Conservation (phyloP, 92 coral and sea anemone species). For the Zoanthus gigantus region DNA sequence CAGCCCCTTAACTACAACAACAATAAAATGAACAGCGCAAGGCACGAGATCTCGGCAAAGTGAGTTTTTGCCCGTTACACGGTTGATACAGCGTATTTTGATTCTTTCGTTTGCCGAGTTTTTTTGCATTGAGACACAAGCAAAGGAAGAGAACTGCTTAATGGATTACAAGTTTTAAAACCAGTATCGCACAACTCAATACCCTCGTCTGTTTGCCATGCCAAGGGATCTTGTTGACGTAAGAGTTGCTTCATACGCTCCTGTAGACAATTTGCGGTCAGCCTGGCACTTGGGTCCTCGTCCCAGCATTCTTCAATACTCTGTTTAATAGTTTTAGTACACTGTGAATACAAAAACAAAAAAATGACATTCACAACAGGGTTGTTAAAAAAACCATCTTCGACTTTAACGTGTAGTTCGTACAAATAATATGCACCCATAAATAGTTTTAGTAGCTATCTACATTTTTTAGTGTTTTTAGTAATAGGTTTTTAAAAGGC, state of each 20-base stretch:
- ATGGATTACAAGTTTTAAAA: neutral
- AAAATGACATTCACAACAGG: too few relatives aligned
- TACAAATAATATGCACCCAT: too few relatives aligned
- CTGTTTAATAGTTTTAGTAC: neutral
- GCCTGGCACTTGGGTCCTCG: slow-evolving; percentile 89
- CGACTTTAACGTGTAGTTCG: too few relatives aligned
- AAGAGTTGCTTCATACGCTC: slow-evolving; percentile 59
- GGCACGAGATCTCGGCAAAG: too few relatives aligned
- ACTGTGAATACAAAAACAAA: neutral
- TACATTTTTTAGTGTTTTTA: too few relatives aligned
- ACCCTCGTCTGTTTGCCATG: neutral
- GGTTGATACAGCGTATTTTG: neutral
- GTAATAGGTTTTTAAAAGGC: too few relatives aligned
- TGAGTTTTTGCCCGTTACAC: neutral
- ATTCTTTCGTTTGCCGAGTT: neutral
- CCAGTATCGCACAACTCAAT: neutral
- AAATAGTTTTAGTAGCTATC: too few relatives aligned
- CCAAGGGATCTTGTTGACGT: neutral
- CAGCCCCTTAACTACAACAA: too few relatives aligned
- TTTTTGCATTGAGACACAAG: neutral
- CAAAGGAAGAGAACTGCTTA: neutral
- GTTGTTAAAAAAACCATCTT: too few relatives aligned
- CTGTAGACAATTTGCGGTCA: slow-evolving; percentile 77
- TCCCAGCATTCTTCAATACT: slow-evolving; percentile 90
- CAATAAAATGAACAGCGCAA: too few relatives aligned